Evolutionary conservation across 2,113 vertebrate genomes (phyloP).

Genomic region (Thunnus thynnus): DNA sequence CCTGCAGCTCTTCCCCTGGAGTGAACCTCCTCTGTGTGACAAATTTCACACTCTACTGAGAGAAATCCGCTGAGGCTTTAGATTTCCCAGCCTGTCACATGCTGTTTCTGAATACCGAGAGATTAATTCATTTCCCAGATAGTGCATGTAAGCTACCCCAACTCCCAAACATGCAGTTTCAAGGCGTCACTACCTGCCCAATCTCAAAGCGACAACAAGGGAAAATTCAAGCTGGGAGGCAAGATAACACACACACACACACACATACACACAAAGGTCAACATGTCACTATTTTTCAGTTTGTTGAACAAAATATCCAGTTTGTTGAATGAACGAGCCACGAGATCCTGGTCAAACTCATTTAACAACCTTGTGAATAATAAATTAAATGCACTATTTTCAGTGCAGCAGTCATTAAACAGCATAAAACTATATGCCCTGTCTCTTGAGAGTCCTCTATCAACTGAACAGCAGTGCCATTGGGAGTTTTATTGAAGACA

Average conservation of each 20-base stretch:
- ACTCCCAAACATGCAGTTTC: conserved; percentile 21
- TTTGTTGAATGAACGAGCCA: conserved; percentile 12
- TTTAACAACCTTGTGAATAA: conserved; percentile 17
- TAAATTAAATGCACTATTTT: conserved; percentile 2
- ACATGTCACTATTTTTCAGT: background rate
- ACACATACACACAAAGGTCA: conserved; percentile 42
- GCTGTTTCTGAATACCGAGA: conserved; percentile 62
- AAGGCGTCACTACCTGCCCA: conserved; percentile 44
- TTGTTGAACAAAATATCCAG: conserved; percentile 6
- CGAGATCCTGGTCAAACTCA: conserved; percentile 1
- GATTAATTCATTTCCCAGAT: conserved; percentile 71
- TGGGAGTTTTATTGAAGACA: conserved; percentile 24
- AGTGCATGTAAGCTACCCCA: conserved; percentile 53
- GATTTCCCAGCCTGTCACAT: conserved; percentile 67
- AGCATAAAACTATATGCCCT: conserved; percentile 2
- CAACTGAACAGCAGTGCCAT: conserved; percentile 20
- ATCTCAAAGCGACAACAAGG: conserved; percentile 42
- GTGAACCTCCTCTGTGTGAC: conserved; percentile 72
- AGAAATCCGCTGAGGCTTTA: conserved; percentile 71
- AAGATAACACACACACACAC: conserved; percentile 39
- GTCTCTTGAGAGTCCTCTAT: conserved; percentile 30
- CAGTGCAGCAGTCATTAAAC: conserved; percentile 17
- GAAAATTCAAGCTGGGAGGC: conserved; percentile 53
- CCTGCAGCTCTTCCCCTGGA: conserved; percentile 61
- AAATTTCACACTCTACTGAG: conserved; percentile 78